Evolutionary conservation across 2,888 invertebrate genomes (phyloP), one percentile per base, ranked within the genome.

Genomic region (Clunio marinus): DNA sequence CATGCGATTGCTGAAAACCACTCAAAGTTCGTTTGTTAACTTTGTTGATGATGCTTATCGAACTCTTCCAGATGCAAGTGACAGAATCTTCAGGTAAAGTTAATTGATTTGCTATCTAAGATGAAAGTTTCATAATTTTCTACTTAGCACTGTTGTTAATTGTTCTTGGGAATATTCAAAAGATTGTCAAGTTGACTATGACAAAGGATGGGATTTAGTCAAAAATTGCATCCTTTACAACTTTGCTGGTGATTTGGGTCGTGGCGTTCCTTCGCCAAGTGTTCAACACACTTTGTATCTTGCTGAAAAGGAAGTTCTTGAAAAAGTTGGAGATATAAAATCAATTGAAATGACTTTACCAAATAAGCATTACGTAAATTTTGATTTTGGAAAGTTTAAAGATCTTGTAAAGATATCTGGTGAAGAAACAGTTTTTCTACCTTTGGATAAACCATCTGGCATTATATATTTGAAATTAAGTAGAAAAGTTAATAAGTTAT

Each of bases 31-130:
- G 0, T 91, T 91, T 75, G 86, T 84, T 1, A 88, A 90, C 76
- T 91, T 91, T 74, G 85, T 89, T 22, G 84, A 86, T 75, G 91
- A 91, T 74, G 90, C 89, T 73, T 91, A 86, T 76, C 84, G 89
- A 25, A 88, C 89, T 0, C 78, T 91, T 20, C 84, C 88, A 0
- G 90, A 91, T 77, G 84, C 86, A 45, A 83, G 86, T 55, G 91
- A 91, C 75, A 83, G 91, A 71, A 85, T 91, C 73, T 88, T 88
- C 75, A 82, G 81, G 81, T 77, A 73, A 58, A 22, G 7, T n/a
- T n/a, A n/a, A n/a, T n/a, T n/a, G n/a, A n/a, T n/a, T n/a, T n/a
- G n/a, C n/a, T n/a, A n/a, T n/a, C n/a, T n/a, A n/a, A n/a, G n/a
- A n/a, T n/a, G n/a, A n/a, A n/a, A n/a, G n/a, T n/a, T n/a, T n/a